Evolutionary conservation across 2,888 invertebrate genomes (phyloP), one percentile per base, ranked within the genome.

Genomic region (Hedya salicella): DNA sequence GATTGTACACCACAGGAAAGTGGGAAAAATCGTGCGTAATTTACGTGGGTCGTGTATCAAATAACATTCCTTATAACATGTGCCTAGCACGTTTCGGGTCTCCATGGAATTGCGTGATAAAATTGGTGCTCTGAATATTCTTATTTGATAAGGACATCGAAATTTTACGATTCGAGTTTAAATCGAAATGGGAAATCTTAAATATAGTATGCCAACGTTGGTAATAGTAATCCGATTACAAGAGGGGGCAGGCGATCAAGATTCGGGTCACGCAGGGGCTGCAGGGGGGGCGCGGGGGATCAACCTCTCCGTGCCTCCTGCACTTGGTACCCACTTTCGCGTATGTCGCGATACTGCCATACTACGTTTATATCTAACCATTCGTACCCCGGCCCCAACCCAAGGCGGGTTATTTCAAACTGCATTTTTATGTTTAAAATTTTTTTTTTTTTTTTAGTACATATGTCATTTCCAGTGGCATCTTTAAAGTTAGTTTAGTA

Each of bases 201-300:
- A 56, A 59, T 59, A 52, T 59, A 36, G 50, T 64, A 65, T 39
- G 60, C 40, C 46, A 61, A 30, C 30, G 48, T 44, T 56, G 61
- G 49, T 53, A 73, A 76, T 73, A 71, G 71, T 77, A 74, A 79
- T 76, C 70, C 71, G 71, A 75, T 75, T 73, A 73, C 73, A 77
- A 75, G 69, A 73, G 74, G 71, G 70, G 71, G 70, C 72, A 72
- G 74, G 71, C 70, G 63, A 62, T 68, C 67, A 48, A 61, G 66
- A 66, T 66, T 66, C 60, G 54, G 66, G 66, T 61, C 60, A 66
- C 60, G 60, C 46, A 21, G 48, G 44, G 60, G 52, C 42, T 46
- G 25, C 44, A 30, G 4, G n/a, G 40, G n/a, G 39, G 21, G 53
- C 19, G 54, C 40, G 8, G 40, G 40, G 13, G 17, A 40, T 40